Conservation (phyloP, 2,888 invertebrate species). For the Fragum whitleyi region DNA sequence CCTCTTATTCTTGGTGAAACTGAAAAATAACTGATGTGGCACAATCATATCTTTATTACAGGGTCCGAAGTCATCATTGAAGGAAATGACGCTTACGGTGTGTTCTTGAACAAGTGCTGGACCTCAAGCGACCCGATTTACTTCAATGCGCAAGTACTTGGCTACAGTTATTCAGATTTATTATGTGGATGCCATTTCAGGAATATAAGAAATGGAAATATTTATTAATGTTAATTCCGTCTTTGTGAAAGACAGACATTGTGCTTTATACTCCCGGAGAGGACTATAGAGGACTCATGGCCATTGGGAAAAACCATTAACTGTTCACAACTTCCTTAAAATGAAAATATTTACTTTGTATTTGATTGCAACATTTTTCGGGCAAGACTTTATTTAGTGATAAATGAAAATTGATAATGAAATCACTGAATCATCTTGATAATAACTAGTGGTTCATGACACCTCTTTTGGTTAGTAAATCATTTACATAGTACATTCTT, state of each 20-base stretch:
- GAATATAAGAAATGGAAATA: neutral
- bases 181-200: neutral
- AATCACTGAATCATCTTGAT: too few species aligned
- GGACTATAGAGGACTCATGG: neutral
- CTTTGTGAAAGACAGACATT: neutral
- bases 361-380: too few species aligned
- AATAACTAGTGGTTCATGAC: too few species aligned
- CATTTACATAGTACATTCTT: too few species aligned
- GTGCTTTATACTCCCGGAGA: neutral
- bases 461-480: too few species aligned
- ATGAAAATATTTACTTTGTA: too few species aligned
- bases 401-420: too few species aligned
- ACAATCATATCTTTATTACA: too few species aligned
- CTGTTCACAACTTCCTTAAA: neutral
- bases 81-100: neutral
- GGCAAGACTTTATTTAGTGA: too few species aligned
- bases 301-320: neutral
- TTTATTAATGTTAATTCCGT: neutral
- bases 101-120: slow-evolving; percentile 6
- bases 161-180: neutral
- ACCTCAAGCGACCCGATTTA: neutral
- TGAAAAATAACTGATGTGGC: too few species aligned
- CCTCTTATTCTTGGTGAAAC: neutral
- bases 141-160: slow-evolving; percentile 4
- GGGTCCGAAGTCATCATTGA: neutral